phyloP scores from a whole-genome alignment of 2,888 invertebrate genomes.

The Rhingia rostrata region DNA sequence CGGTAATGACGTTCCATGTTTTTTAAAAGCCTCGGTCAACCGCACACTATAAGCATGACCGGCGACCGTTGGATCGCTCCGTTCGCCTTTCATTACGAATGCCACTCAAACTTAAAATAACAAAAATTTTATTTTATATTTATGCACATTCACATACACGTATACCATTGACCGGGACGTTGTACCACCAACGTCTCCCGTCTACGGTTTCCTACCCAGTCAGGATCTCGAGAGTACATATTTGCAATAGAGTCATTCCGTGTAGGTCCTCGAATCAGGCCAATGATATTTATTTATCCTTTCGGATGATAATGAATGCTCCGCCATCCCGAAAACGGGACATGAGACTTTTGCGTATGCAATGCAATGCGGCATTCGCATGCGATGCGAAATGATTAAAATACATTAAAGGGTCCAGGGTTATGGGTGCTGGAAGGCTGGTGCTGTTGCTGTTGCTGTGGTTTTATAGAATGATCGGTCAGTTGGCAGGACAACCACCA shows the following conservation, averaged over 20 bases:
- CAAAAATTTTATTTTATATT: conserved; percentile 30
- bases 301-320: conserved; percentile 58
- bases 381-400: conserved; percentile 46
- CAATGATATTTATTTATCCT: conserved; percentile 57
- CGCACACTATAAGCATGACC: conserved; percentile 23
- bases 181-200: neutral
- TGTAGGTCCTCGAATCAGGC: conserved; percentile 38
- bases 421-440: neutral
- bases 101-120: conserved; percentile 59
- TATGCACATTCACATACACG: conserved; percentile 5
- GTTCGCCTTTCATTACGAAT: conserved; percentile 36
- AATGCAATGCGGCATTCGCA: conserved; percentile 7
- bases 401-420: conserved; percentile 43
- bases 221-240: conserved; percentile 2
- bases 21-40: conserved; percentile 52
- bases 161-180: conserved; percentile 25
- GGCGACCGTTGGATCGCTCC: neutral
- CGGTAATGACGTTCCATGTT: conserved; percentile 38
- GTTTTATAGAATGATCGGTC: neutral
- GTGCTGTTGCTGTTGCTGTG: neutral
- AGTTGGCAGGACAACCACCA: neutral
- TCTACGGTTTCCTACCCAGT: neutral
- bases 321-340: conserved; percentile 1
- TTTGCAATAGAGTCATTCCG: conserved; percentile 21
- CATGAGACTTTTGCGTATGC: conserved; percentile 1